A percentile compares a stretch with the other conserved stretches of the same genome.
These are phyloP conservation scores for Bettongia penicillata DNA, from an alignment of 2,113 vertebrate species.

Conservation along the genomic window DNA sequence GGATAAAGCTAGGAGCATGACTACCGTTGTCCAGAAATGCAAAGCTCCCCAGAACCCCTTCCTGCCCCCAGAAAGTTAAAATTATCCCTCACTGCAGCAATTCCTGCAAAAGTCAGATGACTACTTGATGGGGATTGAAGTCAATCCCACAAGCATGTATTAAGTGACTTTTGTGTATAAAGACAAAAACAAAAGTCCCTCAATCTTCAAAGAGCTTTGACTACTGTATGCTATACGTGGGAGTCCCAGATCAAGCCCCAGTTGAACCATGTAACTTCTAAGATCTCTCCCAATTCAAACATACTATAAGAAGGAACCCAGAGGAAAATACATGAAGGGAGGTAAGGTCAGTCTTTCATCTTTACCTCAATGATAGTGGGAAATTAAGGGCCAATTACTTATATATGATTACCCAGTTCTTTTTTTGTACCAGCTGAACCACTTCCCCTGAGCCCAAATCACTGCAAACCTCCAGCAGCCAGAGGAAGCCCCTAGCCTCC, in stretches of 20 bases:
- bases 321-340: neutral
- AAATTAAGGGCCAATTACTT: neutral
- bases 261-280: neutral
- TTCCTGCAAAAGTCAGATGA: neutral
- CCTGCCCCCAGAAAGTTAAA: neutral
- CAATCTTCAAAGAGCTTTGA: neutral
- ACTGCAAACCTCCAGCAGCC: neutral
- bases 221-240: neutral
- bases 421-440: neutral
- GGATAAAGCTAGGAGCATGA: neutral
- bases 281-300: neutral
- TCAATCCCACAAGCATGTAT: neutral
- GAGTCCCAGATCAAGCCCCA: neutral
- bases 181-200: neutral
- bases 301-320: neutral
- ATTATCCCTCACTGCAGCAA: neutral
- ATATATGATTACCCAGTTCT: neutral
- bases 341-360: neutral
- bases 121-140: neutral
- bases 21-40: neutral
- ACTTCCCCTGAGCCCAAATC: neutral
- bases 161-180: neutral
- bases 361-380: neutral
- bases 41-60: neutral
- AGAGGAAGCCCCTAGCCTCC: neutral